These are phyloP conservation scores for Todiramphus chloris DNA, from an alignment of 2,113 vertebrate species.

Conservation along the genomic window DNA sequence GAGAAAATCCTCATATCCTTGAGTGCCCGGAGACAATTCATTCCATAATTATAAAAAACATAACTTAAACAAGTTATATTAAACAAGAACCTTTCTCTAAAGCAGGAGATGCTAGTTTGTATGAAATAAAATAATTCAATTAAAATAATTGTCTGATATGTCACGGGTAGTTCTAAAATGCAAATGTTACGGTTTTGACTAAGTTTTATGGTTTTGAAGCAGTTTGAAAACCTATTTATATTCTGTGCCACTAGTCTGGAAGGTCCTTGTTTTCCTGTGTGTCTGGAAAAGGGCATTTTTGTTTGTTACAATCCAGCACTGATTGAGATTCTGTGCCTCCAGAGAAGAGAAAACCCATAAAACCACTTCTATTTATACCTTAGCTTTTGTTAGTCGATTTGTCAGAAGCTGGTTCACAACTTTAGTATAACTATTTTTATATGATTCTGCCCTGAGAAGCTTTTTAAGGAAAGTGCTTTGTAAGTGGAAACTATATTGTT, in stretches of 20 bases:
- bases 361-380: slow-evolving; percentile 69
- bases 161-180: background rate
- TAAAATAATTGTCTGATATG: background rate
- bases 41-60: background rate
- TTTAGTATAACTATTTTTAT: slow-evolving; percentile 72
- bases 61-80: background rate
- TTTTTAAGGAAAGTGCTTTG: slow-evolving; percentile 75
- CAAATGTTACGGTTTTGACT: background rate
- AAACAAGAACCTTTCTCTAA: background rate
- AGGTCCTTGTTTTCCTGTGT: slow-evolving; percentile 37
- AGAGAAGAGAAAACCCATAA: slow-evolving; percentile 46
- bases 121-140: background rate
- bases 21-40: slow-evolving; percentile 17
- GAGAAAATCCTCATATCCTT: slow-evolving; percentile 2
- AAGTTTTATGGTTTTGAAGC: background rate
- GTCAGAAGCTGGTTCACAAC: slow-evolving; percentile 70
- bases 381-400: slow-evolving; percentile 68
- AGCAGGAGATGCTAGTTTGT: background rate
- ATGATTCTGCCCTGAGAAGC: slow-evolving; percentile 21
- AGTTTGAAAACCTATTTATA: slow-evolving; percentile 29
- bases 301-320: slow-evolving; percentile 34
- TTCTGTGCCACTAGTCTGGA: slow-evolving; percentile 5
- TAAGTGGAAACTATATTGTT: slow-evolving; percentile 70
- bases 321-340: slow-evolving; percentile 32
- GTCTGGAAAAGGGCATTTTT: slow-evolving; percentile 61